Conservation (phyloP, 2,113 vertebrate species). For the Dinomys branickii region DNA sequence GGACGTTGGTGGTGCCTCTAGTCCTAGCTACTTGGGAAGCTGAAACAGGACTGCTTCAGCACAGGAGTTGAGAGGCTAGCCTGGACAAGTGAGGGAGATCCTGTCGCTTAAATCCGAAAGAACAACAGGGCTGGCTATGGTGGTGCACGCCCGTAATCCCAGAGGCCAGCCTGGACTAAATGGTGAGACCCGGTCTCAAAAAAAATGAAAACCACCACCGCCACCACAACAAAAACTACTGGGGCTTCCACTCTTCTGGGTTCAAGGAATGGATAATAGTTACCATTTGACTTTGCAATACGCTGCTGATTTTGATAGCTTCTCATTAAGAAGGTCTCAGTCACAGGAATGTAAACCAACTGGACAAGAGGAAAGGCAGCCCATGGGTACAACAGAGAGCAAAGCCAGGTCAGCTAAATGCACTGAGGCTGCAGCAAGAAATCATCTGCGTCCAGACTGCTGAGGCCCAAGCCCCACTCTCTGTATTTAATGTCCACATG, state of each 20-base stretch:
- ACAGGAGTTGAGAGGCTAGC: not conserved
- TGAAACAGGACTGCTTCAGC: not conserved
- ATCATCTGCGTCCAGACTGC: not conserved
- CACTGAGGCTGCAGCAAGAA: not conserved
- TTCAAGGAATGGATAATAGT: not conserved
- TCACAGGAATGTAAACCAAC: not conserved
- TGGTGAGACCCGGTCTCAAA: not conserved
- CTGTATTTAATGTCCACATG: conserved; percentile 76
- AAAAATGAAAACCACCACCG: not conserved
- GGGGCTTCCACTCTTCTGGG: not conserved
- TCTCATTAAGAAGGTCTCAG: conserved; percentile 11
- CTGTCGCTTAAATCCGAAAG: not conserved
- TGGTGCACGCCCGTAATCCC: not conserved
- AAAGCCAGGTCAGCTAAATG: not conserved
- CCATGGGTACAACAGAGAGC: not conserved
- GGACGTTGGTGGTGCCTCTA: not conserved
- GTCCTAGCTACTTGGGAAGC: not conserved
- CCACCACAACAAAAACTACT: not conserved
- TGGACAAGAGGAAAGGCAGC: not conserved
- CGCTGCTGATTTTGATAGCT: not conserved
- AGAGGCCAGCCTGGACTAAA: not conserved
- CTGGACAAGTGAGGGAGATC: not conserved
- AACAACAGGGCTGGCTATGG: not conserved
- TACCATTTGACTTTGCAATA: not conserved
- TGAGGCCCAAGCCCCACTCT: not conserved